Conservation (phyloP, 1,140 invertebrate genomes). For the Zaprionus davidi region DNA sequence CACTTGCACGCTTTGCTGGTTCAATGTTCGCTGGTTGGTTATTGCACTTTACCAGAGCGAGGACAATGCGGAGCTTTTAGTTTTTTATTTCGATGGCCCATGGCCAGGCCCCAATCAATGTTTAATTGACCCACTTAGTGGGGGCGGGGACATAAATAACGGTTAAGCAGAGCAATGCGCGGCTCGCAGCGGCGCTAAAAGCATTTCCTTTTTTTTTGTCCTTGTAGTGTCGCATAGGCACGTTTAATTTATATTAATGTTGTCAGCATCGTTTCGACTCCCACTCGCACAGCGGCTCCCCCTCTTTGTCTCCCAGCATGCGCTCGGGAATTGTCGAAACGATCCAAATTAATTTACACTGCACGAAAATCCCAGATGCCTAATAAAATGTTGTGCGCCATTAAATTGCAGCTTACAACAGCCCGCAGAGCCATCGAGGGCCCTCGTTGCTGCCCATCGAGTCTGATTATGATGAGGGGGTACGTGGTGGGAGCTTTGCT, state of each 20-base stretch:
- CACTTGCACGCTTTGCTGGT: slow-evolving; percentile 18
- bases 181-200: slow-evolving; percentile 57
- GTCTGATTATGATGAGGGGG: slow-evolving; percentile 30
- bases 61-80: slow-evolving; percentile 37
- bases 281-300: neutral
- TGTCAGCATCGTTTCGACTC: slow-evolving; percentile 30
- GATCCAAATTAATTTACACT: slow-evolving; percentile 75
- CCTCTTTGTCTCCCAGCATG: neutral
- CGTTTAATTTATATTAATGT: slow-evolving; percentile 82
- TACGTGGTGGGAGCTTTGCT: slow-evolving; percentile 2
- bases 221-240: slow-evolving; percentile 50
- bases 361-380: slow-evolving; percentile 63
- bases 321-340: neutral
- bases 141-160: slow-evolving; percentile 68
- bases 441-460: slow-evolving; percentile 2
- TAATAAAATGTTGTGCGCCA: slow-evolving; percentile 61
- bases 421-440: neutral
- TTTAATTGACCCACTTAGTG: slow-evolving; percentile 76
- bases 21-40: slow-evolving; percentile 66
- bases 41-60: slow-evolving; percentile 64
- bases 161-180: slow-evolving; percentile 59
- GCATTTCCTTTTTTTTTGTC: slow-evolving; percentile 52
- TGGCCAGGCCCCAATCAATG: slow-evolving; percentile 65
- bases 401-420: slow-evolving; percentile 46
- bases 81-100: slow-evolving; percentile 25